These are phyloP conservation scores for Orthonevra nobilis DNA, from an alignment of 2,888 invertebrate species.

Conservation along the genomic window DNA sequence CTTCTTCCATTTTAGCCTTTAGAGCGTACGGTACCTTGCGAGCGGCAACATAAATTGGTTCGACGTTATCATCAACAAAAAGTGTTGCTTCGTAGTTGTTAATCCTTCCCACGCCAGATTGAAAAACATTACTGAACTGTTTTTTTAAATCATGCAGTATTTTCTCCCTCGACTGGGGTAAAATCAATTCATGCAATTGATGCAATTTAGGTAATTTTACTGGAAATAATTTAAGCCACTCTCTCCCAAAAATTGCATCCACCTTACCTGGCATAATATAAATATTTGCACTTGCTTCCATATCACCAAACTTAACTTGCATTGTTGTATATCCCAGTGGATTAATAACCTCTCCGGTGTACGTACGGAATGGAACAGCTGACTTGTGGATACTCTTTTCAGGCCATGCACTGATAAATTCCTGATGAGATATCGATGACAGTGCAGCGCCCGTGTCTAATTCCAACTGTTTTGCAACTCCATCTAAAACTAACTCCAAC, in stretches of 20 bases:
- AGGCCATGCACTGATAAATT: slow-evolving; percentile 13
- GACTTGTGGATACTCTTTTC: background rate
- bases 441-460: slow-evolving; percentile 33
- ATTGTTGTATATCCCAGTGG: slow-evolving; percentile 30
- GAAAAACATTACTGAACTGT: slow-evolving; percentile 19
- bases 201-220: slow-evolving; percentile 15
- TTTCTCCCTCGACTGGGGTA: background rate
- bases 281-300: slow-evolving; percentile 16
- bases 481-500: slow-evolving; percentile 18
- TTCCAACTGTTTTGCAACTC: slow-evolving; percentile 22
- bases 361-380: slow-evolving; percentile 19
- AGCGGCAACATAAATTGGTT: slow-evolving; percentile 24
- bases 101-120: slow-evolving; percentile 19
- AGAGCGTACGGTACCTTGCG: slow-evolving; percentile 22
- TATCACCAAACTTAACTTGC: slow-evolving; percentile 1
- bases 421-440: slow-evolving; percentile 29
- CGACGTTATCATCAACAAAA: slow-evolving; percentile 21
- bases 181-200: background rate
- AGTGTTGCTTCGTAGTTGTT: slow-evolving; percentile 24
- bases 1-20: slow-evolving; percentile 17
- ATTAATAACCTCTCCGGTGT: slow-evolving; percentile 20
- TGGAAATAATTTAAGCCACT: slow-evolving; percentile 12
- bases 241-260: slow-evolving; percentile 30
- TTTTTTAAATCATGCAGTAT: slow-evolving; percentile 8
- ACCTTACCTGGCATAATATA: slow-evolving; percentile 34